phyloP scores from a whole-genome alignment of 2,888 invertebrate species.

The Colostygia pectinataria region DNA sequence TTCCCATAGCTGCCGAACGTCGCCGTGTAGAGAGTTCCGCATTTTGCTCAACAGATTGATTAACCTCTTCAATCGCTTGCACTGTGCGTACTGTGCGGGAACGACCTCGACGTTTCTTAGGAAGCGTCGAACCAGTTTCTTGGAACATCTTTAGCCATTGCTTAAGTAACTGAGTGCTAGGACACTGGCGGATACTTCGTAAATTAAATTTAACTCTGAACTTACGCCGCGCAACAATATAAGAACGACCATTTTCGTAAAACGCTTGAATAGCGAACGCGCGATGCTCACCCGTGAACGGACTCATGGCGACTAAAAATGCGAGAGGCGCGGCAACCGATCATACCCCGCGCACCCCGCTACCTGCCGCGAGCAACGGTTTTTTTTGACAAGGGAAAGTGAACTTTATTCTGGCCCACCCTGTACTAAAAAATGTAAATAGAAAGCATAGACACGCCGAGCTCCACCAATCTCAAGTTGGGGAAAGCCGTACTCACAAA shows the following conservation, averaged over 20 bases:
- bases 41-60: no score
- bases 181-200: slow-evolving; percentile 16
- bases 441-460: no score
- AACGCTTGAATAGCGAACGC: slow-evolving; percentile 14
- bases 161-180: slow-evolving; percentile 24
- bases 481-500: no score
- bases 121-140: slow-evolving; percentile 25
- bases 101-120: slow-evolving; percentile 3
- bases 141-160: slow-evolving; percentile 24
- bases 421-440: no score
- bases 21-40: background rate
- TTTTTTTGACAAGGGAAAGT: slow-evolving; percentile 14
- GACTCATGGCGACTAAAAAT: slow-evolving; percentile 20
- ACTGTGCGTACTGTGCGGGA: no score
- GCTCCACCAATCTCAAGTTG: no score
- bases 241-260: slow-evolving; percentile 22
- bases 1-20: background rate
- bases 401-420: slow-evolving; percentile 16
- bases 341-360: slow-evolving; percentile 16
- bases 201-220: slow-evolving; percentile 25
- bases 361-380: slow-evolving; percentile 11
- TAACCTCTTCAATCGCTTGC: no score
- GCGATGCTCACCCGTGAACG: slow-evolving; percentile 17
- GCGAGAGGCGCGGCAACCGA: background rate
- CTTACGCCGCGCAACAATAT: slow-evolving; percentile 21